Conservation (phyloP, 2,797 vertebrate genomes). For the Sternarchorhynchus goeldii region DNA sequence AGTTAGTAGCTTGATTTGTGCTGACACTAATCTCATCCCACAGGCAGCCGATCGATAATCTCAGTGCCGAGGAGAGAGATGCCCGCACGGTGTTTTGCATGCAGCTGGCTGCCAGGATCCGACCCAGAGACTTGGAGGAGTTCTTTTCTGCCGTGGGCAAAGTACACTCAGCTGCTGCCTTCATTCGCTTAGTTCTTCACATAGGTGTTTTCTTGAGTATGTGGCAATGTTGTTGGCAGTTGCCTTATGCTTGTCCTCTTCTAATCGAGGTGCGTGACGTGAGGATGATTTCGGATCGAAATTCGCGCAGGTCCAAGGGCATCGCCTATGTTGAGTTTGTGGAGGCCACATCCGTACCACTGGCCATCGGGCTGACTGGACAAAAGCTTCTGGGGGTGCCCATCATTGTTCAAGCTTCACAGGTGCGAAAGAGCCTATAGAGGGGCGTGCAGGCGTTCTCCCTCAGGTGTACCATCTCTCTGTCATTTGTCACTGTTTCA, state of each 20-base stretch:
- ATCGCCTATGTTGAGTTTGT: conserved; percentile 99
- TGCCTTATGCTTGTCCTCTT: neutral
- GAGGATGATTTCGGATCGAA: conserved; percentile 97
- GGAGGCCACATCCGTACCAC: conserved; percentile 92
- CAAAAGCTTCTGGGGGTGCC: conserved; percentile 96
- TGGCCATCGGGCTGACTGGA: conserved; percentile 96
- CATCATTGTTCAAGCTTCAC: conserved; percentile 97
- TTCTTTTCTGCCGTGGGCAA: conserved; percentile 99
- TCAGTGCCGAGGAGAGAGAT: conserved; percentile 95
- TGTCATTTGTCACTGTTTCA: too few species aligned
- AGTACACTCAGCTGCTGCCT: conserved; percentile 66
- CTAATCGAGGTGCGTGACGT: conserved; percentile 91
- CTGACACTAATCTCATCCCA: neutral
- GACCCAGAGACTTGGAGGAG: conserved; percentile 95
- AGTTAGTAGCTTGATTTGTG: neutral
- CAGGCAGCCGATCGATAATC: conserved; percentile 96
- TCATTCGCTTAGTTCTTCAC: neutral
- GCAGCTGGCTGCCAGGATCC: conserved; percentile 97
- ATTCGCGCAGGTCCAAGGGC: conserved; percentile 96
- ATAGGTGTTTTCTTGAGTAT: neutral
- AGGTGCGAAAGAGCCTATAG: conserved; percentile 74
- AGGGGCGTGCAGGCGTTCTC: too few species aligned
- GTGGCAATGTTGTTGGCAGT: neutral
- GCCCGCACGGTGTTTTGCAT: conserved; percentile 99
- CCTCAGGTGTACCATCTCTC: too few species aligned